A percentile compares a stretch with the other conserved stretches of the same genome.
Conservation (phyloP, 1,140 invertebrate species). For the Zaprionus inermis region DNA sequence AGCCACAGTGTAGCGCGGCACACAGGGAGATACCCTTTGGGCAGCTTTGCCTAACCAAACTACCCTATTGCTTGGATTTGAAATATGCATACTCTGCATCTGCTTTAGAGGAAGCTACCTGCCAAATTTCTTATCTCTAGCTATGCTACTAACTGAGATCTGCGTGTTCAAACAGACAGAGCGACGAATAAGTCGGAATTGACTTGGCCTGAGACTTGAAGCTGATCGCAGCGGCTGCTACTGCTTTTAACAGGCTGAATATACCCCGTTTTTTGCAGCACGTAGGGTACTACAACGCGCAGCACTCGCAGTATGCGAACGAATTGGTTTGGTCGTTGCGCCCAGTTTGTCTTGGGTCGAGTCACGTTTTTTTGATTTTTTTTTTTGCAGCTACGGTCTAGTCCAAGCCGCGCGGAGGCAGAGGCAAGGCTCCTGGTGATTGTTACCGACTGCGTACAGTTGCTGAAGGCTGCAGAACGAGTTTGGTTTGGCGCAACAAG, state of each 20-base stretch:
- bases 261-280: background rate
- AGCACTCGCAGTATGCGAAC: slow-evolving; percentile 43
- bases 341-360: slow-evolving; percentile 36
- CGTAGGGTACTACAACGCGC: slow-evolving; percentile 12
- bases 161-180: too few relatives aligned
- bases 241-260: background rate
- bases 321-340: slow-evolving; percentile 7
- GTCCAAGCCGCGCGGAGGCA: slow-evolving; percentile 1
- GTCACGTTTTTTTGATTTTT: slow-evolving; percentile 64
- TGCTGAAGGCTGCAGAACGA: slow-evolving; percentile 45
- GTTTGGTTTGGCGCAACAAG: slow-evolving; percentile 40
- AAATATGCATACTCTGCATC: too few relatives aligned
- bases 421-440: slow-evolving; percentile 55
- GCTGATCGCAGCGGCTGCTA: too few relatives aligned
- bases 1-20: too few relatives aligned
- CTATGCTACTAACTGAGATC: too few relatives aligned
- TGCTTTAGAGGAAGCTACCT: too few relatives aligned
- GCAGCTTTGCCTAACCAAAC: too few relatives aligned
- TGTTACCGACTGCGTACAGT: slow-evolving; percentile 25
- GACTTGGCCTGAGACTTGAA: too few relatives aligned
- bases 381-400: background rate
- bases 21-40: too few relatives aligned
- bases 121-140: too few relatives aligned
- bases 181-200: too few relatives aligned
- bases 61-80: too few relatives aligned